phyloP scores from a whole-genome alignment of 2,797 vertebrate species.

The Sardinella longiceps region DNA sequence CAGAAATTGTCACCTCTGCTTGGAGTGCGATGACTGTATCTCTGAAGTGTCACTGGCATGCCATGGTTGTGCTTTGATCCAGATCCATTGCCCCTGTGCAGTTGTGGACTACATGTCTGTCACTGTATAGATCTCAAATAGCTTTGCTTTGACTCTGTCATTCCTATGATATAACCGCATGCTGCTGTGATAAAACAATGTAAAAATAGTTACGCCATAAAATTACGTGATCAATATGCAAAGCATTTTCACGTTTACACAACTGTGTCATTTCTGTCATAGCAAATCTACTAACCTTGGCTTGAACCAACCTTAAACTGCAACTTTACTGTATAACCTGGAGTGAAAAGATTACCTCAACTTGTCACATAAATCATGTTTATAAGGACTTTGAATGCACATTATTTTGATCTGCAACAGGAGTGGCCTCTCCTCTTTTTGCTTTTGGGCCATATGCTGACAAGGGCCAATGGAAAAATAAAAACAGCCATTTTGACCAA shows the following conservation, averaged over 20 bases:
- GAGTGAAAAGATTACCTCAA: neutral
- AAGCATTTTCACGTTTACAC: neutral
- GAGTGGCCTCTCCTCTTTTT: no score
- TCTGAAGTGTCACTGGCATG: neutral
- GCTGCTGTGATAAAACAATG: neutral
- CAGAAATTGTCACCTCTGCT: constrained; percentile 20
- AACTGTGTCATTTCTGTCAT: neutral
- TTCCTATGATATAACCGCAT: neutral
- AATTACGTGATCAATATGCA: neutral
- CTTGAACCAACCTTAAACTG: neutral
- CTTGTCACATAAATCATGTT: neutral
- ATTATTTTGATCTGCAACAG: neutral
- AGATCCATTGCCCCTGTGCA: neutral
- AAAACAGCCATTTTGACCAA: no score
- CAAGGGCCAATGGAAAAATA: no score
- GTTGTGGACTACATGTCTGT: neutral
- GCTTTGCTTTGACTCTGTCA: neutral
- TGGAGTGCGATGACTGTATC: neutral
- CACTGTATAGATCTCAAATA: constrained; percentile 10
- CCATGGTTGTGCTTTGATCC: neutral
- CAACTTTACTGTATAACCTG: neutral
- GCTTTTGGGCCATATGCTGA: no score
- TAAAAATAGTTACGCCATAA: neutral
- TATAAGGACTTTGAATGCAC: neutral
- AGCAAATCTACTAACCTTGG: neutral